Conservation (phyloP, 2,888 invertebrate species). For the Danaus chrysippus region DNA sequence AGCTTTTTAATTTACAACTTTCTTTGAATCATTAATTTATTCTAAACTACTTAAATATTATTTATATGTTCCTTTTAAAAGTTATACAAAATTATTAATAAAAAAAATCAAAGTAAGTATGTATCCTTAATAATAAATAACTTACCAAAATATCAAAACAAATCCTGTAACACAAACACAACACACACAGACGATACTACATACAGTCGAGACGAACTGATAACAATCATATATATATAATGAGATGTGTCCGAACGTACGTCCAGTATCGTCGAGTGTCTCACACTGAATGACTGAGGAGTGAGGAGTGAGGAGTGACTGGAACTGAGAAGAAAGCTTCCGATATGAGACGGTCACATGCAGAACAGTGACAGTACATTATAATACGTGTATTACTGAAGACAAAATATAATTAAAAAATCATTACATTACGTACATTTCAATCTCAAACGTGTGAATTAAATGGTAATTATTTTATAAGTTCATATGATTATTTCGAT, state of each 20-base stretch:
- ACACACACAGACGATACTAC: background rate
- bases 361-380: conserved; percentile 18
- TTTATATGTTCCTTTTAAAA: too few species aligned
- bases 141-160: background rate
- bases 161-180: conserved; percentile 4
- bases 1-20: conserved; percentile 4
- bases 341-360: conserved; percentile 30
- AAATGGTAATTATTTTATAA: too few species aligned
- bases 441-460: too few species aligned
- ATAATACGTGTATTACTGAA: background rate
- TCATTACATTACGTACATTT: too few species aligned
- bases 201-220: background rate
- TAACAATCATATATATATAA: background rate
- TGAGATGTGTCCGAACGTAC: background rate
- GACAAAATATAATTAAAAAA: too few species aligned
- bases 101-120: background rate
- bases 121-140: background rate
- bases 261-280: conserved; percentile 30
- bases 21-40: background rate
- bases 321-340: conserved; percentile 48
- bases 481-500: too few species aligned
- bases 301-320: conserved; percentile 31
- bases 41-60: background rate
- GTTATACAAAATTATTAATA: background rate
- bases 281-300: conserved; percentile 33